Evolutionary conservation across 2,797 vertebrate species (phyloP), one percentile per base, ranked within the genome.

Genomic region (Podarcis lilfordi): DNA sequence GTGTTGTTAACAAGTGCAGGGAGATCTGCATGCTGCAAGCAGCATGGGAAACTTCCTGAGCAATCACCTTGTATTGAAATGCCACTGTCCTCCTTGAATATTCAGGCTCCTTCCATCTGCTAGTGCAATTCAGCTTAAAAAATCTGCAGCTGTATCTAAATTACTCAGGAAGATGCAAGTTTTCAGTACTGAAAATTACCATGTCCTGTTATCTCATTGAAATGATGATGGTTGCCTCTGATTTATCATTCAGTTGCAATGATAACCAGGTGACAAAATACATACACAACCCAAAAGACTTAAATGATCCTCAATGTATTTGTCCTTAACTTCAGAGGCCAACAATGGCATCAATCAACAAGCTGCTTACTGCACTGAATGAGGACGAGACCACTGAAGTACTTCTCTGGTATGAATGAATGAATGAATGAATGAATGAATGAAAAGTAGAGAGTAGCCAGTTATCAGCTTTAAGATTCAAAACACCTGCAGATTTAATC

Each of bases 31-130:
- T 61, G 11, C 87, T 88, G 91, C 88, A 91, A 80, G 90, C 89
- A 82, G 85, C 92, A 93, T 83, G 80, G 25, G 71, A 32, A 40
- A 88, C 90, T 92, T 93, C 79, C 84, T 86, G 68, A 68, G 80
- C 88, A 95, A 94, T 95, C 92, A 94, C 90, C 86, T 92, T 88
- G 80, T 92, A 95, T 92, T 95, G 92, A 95, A 92, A 95, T 90
- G 37, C 1, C 1, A 10, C 9, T 0, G 0, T 4, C 0, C 89
- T 94, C 91, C 89, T 74, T 84, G 80, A 93, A 87, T 76, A 82
- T 43, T 37, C 59, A 80, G 59, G 19, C 84, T 92, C 82, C 91
- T 89, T 92, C 88, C 91, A 90, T 91, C 89, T 93, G 89, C 89
- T 86, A 61, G 71, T 91, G 69, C 76, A 92, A 90, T 92, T 93